Base-by-base conservation (phyloP, 2,888 invertebrate genomes). In the Allolobophora icterica region DNA sequence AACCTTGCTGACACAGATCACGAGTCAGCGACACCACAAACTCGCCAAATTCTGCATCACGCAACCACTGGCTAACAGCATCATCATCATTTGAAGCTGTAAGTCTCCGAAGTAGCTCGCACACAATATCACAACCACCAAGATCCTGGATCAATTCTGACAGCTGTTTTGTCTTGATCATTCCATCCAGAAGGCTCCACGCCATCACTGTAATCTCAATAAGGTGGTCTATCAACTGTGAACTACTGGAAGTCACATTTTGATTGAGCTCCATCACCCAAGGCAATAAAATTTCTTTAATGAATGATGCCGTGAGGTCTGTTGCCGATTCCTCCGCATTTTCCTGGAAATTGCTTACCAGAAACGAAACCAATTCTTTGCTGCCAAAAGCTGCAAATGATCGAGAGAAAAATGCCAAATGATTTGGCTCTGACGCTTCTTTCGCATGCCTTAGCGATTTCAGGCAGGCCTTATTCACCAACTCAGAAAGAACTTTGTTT, bases 11-110 rank as follows among this genome's bases (percentile, higher is more conserved):
- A 92, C 94, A 94, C n/a, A 94, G 91, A 4, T 92, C 92, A 84
- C 91, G 91, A 33, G 93, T 92, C n/a, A 94, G 92, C 33, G 90
- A 90, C 34, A 94, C 91, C 84, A 94, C 91, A 90, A 92, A 93
- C 83, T 93, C 92, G 17, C 94, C 94, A 89, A 94, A 93, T 35
- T 91, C 92, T 17, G 91, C 91, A 89, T 94, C 92, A 84, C 92
- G 91, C 89, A 94, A 90, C 94, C 94, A 94, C n/a, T 89, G 90
- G 40, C 30, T 42, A 30, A 90, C 84, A 90, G 38, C 15, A n/a
- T 24, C 40, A 40, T 38, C 90, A 42, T 24, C 35, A 33, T 71
- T 90, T 21, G 35, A 38, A 33, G 45, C 38, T 33, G 42, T 21
- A 38, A 87, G 34, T 34, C 38, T 30, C 87, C 15, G 87, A 38